These are phyloP conservation scores for Orchesella cincta DNA, from an alignment of 1,140 invertebrate species.

Conservation along the genomic window DNA sequence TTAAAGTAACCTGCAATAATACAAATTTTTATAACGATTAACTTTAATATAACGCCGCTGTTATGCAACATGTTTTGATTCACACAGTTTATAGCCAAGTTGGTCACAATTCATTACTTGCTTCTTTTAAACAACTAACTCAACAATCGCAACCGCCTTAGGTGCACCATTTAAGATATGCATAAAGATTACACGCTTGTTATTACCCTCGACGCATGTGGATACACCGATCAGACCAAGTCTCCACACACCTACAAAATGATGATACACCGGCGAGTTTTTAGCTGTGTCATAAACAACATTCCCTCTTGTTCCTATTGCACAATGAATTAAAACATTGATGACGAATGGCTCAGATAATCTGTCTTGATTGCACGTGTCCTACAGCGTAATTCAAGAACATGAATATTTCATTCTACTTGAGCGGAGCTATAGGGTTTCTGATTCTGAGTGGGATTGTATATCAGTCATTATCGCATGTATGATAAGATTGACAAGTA, in stretches of 20 bases:
- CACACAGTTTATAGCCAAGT: no score
- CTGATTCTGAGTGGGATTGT: not conserved
- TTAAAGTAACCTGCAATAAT: no score
- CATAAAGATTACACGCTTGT: not conserved
- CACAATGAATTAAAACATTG: not conserved
- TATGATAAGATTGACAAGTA: not conserved
- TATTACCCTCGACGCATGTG: not conserved
- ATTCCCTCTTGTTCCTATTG: not conserved
- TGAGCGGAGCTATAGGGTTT: not conserved
- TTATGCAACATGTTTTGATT: no score
- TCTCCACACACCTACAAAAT: not conserved
- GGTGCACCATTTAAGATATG: not conserved
- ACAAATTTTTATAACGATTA: no score
- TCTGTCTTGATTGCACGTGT: not conserved
- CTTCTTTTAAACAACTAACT: no score
- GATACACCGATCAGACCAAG: not conserved
- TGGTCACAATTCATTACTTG: no score
- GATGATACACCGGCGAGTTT: not conserved
- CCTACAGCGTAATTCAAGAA: not conserved
- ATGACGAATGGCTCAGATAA: conserved; percentile 1
- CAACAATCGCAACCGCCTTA: no score
- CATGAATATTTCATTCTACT: not conserved
- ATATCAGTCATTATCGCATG: no score
- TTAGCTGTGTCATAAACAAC: not conserved
- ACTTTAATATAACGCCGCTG: no score